Percentiles rank a stretch among this genome's conserved stretches.
These are phyloP conservation scores for Urocyon cinereoargenteus DNA, from an alignment of 2,797 vertebrate genomes.

Conservation along the genomic window DNA sequence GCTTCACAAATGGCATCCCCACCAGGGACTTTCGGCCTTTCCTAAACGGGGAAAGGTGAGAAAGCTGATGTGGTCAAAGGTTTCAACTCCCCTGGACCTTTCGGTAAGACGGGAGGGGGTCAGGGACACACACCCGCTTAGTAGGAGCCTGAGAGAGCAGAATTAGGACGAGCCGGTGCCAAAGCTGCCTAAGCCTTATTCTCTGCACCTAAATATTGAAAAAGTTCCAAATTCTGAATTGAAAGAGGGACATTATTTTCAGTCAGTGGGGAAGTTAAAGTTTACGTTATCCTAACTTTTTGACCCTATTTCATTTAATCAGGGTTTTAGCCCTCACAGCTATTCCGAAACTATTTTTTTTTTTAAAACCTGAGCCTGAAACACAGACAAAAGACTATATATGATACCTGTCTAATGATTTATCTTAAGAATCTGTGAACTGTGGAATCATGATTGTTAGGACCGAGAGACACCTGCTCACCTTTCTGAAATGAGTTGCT, in stretches of 20 bases:
- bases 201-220: constrained; percentile 31
- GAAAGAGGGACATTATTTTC: constrained; percentile 13
- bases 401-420: constrained; percentile 73
- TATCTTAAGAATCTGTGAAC: constrained; percentile 74
- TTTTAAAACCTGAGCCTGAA: background rate
- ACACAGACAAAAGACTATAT: constrained; percentile 68
- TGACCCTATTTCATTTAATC: constrained; percentile 50
- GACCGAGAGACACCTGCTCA: constrained; percentile 79
- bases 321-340: constrained; percentile 39
- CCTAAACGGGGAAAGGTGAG: background rate
- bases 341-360: constrained; percentile 64
- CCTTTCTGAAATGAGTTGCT: constrained; percentile 77
- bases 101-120: background rate
- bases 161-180: background rate
- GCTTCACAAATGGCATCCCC: background rate
- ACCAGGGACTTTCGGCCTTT: background rate
- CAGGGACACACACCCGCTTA: background rate
- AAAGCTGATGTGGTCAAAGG: background rate
- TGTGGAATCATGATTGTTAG: constrained; percentile 76
- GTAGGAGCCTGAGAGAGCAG: background rate
- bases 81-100: background rate
- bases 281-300: constrained; percentile 14
- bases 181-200: background rate
- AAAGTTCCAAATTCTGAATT: background rate
- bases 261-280: background rate